Evolutionary conservation across 2,888 invertebrate genomes (phyloP).

Genomic region (Liodrosophila aerea): DNA sequence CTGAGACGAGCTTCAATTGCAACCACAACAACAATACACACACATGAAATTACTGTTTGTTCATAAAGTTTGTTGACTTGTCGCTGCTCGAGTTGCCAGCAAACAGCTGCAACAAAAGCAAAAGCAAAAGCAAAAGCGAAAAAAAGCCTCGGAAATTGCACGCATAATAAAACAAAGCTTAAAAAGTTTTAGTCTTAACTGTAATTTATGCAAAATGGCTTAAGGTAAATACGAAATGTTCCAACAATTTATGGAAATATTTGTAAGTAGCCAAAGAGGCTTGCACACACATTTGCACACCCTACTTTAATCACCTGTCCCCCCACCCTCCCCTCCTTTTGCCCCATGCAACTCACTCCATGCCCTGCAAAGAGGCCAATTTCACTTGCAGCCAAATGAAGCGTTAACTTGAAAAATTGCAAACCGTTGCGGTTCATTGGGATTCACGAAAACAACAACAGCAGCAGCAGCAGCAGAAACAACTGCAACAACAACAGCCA

Average conservation of each 20-base stretch:
- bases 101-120: conserved; percentile 44
- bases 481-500: conserved; percentile 6
- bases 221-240: too few species aligned
- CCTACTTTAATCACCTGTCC: neutral
- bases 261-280: neutral
- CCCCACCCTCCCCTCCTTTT: neutral
- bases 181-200: neutral
- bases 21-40: conserved; percentile 21
- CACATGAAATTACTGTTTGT: conserved; percentile 20
- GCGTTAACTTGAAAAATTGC: conserved; percentile 71
- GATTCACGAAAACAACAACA: conserved; percentile 30
- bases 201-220: too few species aligned
- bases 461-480: conserved; percentile 23
- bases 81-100: conserved; percentile 55
- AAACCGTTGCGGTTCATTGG: conserved; percentile 72
- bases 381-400: conserved; percentile 70
- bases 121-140: conserved; percentile 14
- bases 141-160: conserved; percentile 9
- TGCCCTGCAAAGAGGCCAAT: conserved; percentile 42
- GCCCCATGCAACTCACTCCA: conserved; percentile 10
- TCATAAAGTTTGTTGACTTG: conserved; percentile 59
- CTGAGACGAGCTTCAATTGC: conserved; percentile 50
- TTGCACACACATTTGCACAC: neutral
- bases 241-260: neutral
- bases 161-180: neutral